Evolutionary conservation across 1,140 invertebrate species (phyloP).

Genomic region (Epicauta chinensis): DNA sequence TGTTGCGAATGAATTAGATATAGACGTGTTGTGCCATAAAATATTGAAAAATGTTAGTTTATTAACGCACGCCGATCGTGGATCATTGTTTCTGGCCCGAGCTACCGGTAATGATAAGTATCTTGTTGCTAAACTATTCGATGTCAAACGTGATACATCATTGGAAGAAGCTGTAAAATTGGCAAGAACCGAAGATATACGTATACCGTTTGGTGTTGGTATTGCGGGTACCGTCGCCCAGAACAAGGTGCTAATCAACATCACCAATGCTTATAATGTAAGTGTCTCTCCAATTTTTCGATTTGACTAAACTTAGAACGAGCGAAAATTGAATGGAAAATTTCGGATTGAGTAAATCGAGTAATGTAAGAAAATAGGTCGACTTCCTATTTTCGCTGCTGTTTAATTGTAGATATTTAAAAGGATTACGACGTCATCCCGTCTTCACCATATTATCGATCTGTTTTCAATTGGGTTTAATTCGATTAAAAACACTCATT

Average conservation of each 20-base stretch:
- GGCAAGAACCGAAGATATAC: conserved; percentile 71
- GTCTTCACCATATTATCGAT: too few relatives aligned
- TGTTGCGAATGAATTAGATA: conserved; percentile 88
- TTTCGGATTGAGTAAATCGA: too few relatives aligned
- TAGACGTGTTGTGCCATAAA: conserved; percentile 89
- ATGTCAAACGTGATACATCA: conserved; percentile 82
- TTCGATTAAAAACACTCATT: too few relatives aligned
- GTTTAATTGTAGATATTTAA: too few relatives aligned
- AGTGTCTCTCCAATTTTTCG: too few relatives aligned
- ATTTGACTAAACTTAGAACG: too few relatives aligned
- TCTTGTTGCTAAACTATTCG: conserved; percentile 85
- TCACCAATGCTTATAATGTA: conserved; percentile 83
- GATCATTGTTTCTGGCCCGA: conserved; percentile 80
- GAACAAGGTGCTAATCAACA: conserved; percentile 83
- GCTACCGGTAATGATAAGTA: conserved; percentile 68
- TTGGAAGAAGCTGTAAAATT: conserved; percentile 67
- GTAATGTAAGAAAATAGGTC: too few relatives aligned
- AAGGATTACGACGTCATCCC: too few relatives aligned
- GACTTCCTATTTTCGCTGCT: too few relatives aligned
- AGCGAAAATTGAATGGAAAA: too few relatives aligned
- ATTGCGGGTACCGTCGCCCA: conserved; percentile 85
- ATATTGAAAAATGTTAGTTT: conserved; percentile 86
- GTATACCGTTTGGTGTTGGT: conserved; percentile 84
- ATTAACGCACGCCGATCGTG: conserved; percentile 79
- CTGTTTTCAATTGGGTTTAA: too few relatives aligned